Conservation (phyloP, 2,113 vertebrate species). For the Cynoglossus semilaevis region DNA sequence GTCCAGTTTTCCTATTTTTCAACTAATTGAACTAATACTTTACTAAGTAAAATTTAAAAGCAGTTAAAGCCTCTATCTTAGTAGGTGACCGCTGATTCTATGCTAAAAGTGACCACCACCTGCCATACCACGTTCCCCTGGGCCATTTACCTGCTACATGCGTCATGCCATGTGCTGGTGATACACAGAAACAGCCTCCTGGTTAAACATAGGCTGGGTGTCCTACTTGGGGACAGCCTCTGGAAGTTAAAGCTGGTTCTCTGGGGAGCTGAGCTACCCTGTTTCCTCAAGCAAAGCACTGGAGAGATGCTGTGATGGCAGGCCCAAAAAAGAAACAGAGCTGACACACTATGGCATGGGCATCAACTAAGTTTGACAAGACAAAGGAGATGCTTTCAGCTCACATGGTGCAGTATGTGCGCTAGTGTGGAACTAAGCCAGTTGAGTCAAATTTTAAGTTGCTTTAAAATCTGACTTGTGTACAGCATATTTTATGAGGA, state of each 20-base stretch:
- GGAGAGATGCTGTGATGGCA: slow-evolving; percentile 12
- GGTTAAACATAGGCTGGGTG: slow-evolving; percentile 27
- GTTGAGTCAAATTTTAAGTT: not conserved
- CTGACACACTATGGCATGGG: slow-evolving; percentile 29
- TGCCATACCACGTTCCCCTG: slow-evolving; percentile 17
- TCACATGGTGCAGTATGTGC: slow-evolving; percentile 1
- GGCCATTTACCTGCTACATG: slow-evolving; percentile 8
- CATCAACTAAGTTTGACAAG: slow-evolving; percentile 11
- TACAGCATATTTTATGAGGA: too few species aligned
- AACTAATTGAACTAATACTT: too few species aligned
- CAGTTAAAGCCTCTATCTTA: too few species aligned
- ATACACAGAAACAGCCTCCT: slow-evolving; percentile 19
- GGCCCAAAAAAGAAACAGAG: slow-evolving; percentile 34
- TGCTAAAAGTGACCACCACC: not conserved
- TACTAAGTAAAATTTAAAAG: too few species aligned
- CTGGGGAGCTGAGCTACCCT: slow-evolving; percentile 36
- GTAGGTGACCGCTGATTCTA: too few species aligned
- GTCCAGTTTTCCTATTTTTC: too few species aligned
- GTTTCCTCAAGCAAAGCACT: slow-evolving; percentile 36
- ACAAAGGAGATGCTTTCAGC: slow-evolving; percentile 13
- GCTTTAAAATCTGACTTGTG: too few species aligned
- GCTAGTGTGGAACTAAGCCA: not conserved
- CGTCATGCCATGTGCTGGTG: slow-evolving; percentile 3
- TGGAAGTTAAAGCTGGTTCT: slow-evolving; percentile 31
- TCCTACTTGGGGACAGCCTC: slow-evolving; percentile 39